Evolutionary conservation across 2,113 vertebrate genomes (phyloP).

Genomic region (Protobothrops mucrosquamatus): DNA sequence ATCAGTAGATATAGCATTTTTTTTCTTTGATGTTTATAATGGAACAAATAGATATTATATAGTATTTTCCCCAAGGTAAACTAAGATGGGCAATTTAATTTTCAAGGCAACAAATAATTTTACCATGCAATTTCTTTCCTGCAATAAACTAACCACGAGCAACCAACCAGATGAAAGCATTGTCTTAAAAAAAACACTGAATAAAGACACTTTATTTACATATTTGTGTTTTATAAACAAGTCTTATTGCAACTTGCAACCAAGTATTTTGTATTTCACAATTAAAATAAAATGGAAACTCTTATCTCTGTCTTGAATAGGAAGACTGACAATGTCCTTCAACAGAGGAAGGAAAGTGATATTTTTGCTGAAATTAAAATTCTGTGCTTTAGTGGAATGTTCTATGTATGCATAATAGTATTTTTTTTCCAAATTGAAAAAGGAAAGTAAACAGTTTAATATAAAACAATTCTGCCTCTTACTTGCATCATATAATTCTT

Average conservation of each 20-base stretch:
- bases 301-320: not conserved
- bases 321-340: not conserved
- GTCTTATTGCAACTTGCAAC: slow-evolving; percentile 7
- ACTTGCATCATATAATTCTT: slow-evolving; percentile 14
- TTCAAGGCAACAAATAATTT: slow-evolving; percentile 73
- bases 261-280: not conserved
- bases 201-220: slow-evolving; percentile 60
- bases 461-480: slow-evolving; percentile 34
- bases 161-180: slow-evolving; percentile 73
- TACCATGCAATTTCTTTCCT: slow-evolving; percentile 69
- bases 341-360: not conserved
- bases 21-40: slow-evolving; percentile 58
- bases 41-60: slow-evolving; percentile 65
- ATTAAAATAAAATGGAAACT: not conserved
- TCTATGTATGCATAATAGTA: not conserved
- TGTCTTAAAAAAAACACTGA: slow-evolving; percentile 65
- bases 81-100: slow-evolving; percentile 72
- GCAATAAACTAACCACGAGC: slow-evolving; percentile 68
- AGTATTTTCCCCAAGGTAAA: slow-evolving; percentile 64
- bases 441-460: slow-evolving; percentile 33
- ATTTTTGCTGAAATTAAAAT: not conserved
- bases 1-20: slow-evolving; percentile 52
- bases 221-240: slow-evolving; percentile 48
- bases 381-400: not conserved
- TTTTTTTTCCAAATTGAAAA: not conserved